Evolutionary conservation across 2,113 vertebrate genomes (phyloP).

Genomic region (Sylvietta virens): DNA sequence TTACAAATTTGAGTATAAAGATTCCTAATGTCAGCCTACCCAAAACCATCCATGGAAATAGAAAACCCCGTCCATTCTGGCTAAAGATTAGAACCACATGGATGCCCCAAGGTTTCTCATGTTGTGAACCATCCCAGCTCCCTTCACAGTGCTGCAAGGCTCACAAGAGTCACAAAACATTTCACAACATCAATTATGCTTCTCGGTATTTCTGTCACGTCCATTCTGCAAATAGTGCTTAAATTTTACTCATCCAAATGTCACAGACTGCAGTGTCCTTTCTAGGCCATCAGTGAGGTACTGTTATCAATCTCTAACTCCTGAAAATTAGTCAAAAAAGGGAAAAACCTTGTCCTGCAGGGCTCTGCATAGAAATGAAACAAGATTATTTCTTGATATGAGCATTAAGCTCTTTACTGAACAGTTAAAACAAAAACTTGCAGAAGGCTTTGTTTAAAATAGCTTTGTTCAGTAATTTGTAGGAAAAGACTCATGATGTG

Average conservation of each 20-base stretch:
- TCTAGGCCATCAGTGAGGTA: neutral
- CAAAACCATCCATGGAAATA: neutral
- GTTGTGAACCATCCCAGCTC: neutral
- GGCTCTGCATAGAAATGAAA: neutral
- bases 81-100: neutral
- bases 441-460: neutral
- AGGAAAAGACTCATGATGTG: neutral
- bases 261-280: neutral
- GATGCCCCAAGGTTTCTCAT: neutral
- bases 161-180: neutral
- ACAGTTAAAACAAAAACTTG: neutral
- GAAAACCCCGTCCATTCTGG: neutral
- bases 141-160: neutral
- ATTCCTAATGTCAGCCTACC: neutral
- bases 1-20: neutral
- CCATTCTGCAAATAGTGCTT: neutral
- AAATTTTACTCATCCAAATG: neutral
- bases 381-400: neutral
- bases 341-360: neutral
- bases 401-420: neutral
- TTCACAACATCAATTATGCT: neutral
- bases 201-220: neutral
- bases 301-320: neutral
- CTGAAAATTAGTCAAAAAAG: neutral
- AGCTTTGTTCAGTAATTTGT: neutral